Evolutionary conservation across 92 coral and sea anemone genomes (phyloP).

Genomic region (Zoanthus solanderi): DNA sequence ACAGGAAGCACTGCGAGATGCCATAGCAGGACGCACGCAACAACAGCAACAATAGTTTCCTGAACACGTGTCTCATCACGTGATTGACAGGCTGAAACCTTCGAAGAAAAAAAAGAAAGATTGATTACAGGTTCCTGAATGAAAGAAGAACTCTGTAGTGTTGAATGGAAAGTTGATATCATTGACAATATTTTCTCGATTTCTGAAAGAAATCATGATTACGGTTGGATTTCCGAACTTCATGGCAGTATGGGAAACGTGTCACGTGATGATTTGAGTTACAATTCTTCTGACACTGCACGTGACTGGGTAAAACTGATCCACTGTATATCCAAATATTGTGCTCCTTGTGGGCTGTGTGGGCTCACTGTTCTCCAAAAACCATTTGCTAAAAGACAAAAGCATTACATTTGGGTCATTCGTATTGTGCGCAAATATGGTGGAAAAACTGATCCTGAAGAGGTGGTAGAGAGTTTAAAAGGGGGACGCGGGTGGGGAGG

Average conservation of each 20-base stretch:
- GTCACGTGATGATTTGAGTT: neutral
- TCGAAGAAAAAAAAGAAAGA: neutral
- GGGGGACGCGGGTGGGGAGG: neutral
- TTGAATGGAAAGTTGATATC: neutral
- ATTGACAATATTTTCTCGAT: slow-evolving; percentile 2
- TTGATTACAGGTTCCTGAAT: neutral
- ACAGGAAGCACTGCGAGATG: slow-evolving; percentile 81
- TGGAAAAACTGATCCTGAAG: neutral
- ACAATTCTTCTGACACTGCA: neutral
- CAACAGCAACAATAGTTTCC: slow-evolving; percentile 1
- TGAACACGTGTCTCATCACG: neutral
- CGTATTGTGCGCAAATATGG: neutral
- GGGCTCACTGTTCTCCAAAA: neutral
- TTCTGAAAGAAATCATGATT: neutral
- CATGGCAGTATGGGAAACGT: neutral
- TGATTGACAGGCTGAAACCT: neutral
- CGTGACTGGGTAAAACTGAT: neutral
- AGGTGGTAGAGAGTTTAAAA: neutral
- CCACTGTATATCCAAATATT: neutral
- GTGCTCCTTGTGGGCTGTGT: neutral
- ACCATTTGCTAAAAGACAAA: neutral
- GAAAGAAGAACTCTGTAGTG: neutral
- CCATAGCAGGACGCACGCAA: slow-evolving; percentile 53
- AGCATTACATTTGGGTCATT: neutral
- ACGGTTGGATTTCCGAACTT: neutral